Conservation (phyloP, 2,888 invertebrate genomes). For the Caenorhabditis uteleia region DNA sequence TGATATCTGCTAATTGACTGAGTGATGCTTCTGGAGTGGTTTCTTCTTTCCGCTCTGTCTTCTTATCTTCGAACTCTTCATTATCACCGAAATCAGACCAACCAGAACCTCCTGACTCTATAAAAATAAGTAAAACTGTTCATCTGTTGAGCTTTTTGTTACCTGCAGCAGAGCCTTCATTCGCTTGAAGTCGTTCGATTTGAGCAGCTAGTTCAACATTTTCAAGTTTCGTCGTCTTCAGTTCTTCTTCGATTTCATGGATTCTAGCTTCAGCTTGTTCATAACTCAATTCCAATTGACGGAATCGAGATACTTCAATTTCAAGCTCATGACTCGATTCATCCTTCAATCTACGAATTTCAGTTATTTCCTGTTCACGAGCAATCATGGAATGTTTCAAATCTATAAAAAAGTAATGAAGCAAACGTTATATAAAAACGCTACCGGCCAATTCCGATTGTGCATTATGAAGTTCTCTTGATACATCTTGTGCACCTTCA, state of each 20-base stretch:
- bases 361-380: slow-evolving; percentile 14
- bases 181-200: slow-evolving; percentile 11
- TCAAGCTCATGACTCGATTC: slow-evolving; percentile 3
- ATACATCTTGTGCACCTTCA: slow-evolving; percentile 9
- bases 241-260: slow-evolving; percentile 1
- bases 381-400: slow-evolving; percentile 3
- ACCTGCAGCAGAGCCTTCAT: slow-evolving; percentile 15
- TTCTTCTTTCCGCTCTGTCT: slow-evolving; percentile 26
- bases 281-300: background rate
- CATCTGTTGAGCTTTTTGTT: too few relatives aligned
- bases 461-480: slow-evolving; percentile 13
- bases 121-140: too few relatives aligned
- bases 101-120: slow-evolving; percentile 52
- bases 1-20: background rate
- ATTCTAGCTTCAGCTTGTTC: background rate
- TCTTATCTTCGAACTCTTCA: slow-evolving; percentile 27
- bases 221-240: slow-evolving; percentile 3
- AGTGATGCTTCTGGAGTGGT: slow-evolving; percentile 20
- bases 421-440: background rate
- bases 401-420: slow-evolving; percentile 2
- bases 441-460: slow-evolving; percentile 9
- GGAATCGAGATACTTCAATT: background rate
- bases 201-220: slow-evolving; percentile 11
- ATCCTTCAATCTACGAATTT: slow-evolving; percentile 9
- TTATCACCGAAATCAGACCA: slow-evolving; percentile 52